phyloP scores from a whole-genome alignment of 2,888 invertebrate species.

The Lamellibrachia columna region DNA sequence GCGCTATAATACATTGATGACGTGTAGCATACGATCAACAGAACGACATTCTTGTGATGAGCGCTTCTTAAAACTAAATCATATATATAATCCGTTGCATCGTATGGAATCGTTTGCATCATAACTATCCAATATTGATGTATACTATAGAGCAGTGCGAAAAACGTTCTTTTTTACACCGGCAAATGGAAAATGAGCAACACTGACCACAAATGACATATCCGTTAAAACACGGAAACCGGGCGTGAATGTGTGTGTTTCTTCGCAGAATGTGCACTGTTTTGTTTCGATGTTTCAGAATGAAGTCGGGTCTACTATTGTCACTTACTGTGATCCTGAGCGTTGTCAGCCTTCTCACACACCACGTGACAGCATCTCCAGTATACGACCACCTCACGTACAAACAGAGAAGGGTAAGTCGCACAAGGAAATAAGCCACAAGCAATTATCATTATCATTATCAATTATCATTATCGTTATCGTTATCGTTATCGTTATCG shows the following conservation, averaged over 20 bases:
- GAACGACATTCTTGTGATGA: no score
- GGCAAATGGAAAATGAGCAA: neutral
- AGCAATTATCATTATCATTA: no score
- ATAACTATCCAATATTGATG: no score
- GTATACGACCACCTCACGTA: neutral
- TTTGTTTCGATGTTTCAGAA: neutral
- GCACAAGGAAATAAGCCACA: neutral
- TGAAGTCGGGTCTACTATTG: constrained; percentile 10
- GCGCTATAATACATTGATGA: no score
- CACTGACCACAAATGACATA: neutral
- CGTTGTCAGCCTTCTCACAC: constrained; percentile 8
- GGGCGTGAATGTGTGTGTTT: neutral
- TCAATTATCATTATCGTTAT: no score
- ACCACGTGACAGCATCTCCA: neutral
- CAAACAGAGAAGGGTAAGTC: neutral
- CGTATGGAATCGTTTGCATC: no score
- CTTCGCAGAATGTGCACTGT: neutral
- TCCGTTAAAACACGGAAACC: neutral
- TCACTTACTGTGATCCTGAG: neutral
- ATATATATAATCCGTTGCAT: no score
- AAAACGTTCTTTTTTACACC: no score
- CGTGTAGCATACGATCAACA: no score
- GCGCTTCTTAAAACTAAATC: no score
- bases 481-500: no score
- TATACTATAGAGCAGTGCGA: no score